Conservation (phyloP, 2,113 vertebrate genomes). For the Bos indicus region DNA sequence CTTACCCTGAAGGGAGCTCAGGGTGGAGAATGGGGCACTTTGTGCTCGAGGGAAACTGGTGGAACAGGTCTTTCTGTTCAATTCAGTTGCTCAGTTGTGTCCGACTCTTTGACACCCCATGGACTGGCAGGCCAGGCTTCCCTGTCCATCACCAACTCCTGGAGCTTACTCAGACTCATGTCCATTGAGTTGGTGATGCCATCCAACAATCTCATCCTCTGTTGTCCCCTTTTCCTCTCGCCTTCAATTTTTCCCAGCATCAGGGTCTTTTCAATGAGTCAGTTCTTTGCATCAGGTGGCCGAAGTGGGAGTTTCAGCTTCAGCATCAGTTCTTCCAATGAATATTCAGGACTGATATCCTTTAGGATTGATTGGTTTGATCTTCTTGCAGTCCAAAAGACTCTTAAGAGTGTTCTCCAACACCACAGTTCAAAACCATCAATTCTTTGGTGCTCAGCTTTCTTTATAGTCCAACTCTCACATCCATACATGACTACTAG, state of each 20-base stretch:
- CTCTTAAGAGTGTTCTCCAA: background rate
- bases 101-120: background rate
- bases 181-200: background rate
- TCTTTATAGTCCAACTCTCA: background rate
- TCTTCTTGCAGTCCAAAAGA: background rate
- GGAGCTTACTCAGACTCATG: background rate
- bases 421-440: background rate
- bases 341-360: background rate
- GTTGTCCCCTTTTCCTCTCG: accelerated
- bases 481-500: background rate
- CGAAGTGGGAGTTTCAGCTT: background rate
- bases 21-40: background rate
- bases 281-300: background rate
- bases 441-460: background rate
- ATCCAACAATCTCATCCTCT: background rate
- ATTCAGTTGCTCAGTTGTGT: background rate
- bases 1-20: background rate
- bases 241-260: background rate
- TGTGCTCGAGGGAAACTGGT: background rate
- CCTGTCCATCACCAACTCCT: background rate
- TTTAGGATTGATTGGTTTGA: background rate
- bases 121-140: background rate
- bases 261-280: background rate
- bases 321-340: background rate
- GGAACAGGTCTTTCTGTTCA: background rate